Conservation (phyloP, 1,140 invertebrate genomes). For the Drosophila tsacasi region DNA sequence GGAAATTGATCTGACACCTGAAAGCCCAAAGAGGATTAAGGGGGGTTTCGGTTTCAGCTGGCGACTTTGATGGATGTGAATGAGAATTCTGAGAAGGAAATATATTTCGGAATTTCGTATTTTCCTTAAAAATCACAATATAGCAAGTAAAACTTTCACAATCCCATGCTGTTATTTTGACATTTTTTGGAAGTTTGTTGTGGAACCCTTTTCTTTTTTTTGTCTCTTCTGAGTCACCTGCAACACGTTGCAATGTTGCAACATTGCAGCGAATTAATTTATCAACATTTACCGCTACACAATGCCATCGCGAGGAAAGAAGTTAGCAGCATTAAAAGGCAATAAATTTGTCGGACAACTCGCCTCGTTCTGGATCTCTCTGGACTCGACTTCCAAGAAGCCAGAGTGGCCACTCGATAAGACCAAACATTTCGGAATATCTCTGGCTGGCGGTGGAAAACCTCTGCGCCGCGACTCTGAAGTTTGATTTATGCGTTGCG, state of each 20-base stretch:
- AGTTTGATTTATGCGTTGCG: conserved; percentile 80
- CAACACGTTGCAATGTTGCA: conserved; percentile 47
- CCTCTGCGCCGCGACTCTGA: conserved; percentile 57
- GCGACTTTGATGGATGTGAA: conserved; percentile 32
- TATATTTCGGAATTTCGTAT: not conserved
- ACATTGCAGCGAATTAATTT: conserved; percentile 70
- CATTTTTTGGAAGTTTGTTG: conserved; percentile 15
- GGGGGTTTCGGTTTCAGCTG: not conserved
- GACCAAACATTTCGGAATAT: conserved; percentile 47
- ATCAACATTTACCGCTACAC: conserved; percentile 75
- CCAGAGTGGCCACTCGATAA: conserved; percentile 63
- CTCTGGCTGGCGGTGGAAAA: conserved; percentile 51
- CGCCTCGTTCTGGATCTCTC: conserved; percentile 18
- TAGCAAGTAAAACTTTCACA: not conserved
- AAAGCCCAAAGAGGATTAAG: conserved; percentile 37
- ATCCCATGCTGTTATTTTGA: conserved; percentile 38
- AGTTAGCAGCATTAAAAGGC: conserved; percentile 69
- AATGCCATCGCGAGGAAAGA: conserved; percentile 64
- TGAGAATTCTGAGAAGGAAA: conserved; percentile 13
- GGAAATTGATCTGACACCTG: conserved; percentile 56
- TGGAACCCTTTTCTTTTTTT: conserved; percentile 8
- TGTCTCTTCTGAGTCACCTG: conserved; percentile 32
- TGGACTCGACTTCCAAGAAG: conserved; percentile 63
- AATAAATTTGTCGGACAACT: conserved; percentile 65
- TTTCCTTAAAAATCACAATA: not conserved